Evolutionary conservation across 1,140 invertebrate genomes (phyloP).

Genomic region (Drosophila auraria): DNA sequence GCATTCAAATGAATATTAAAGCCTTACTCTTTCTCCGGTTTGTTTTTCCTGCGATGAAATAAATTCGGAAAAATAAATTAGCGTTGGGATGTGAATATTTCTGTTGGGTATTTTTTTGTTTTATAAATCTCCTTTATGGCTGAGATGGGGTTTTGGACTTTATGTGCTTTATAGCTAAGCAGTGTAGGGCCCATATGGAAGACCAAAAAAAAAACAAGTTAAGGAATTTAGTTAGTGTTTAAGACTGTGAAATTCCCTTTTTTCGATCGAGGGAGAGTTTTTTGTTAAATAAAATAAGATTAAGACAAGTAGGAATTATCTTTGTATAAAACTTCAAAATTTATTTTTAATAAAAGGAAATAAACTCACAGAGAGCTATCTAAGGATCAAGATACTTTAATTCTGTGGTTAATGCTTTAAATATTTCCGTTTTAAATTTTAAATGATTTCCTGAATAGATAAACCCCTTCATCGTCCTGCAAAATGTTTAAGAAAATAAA

Average conservation of each 20-base stretch:
- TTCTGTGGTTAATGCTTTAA: not conserved
- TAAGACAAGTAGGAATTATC: not conserved
- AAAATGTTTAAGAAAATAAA: not conserved
- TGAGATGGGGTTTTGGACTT: conserved; percentile 33
- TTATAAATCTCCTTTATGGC: conserved; percentile 43
- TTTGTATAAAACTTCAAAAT: not conserved
- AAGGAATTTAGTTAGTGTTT: not conserved
- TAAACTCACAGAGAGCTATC: not conserved
- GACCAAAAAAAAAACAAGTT: not conserved
- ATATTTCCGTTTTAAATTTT: not conserved
- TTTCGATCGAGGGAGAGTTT: no score
- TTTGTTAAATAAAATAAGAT: not conserved
- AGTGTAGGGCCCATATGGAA: conserved; percentile 14
- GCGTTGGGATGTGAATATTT: conserved; percentile 6
- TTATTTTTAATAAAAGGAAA: no score
- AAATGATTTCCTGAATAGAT: not conserved
- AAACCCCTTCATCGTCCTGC: not conserved
- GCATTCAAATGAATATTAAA: conserved; percentile 37
- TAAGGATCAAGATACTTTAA: not conserved
- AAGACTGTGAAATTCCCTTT: not conserved
- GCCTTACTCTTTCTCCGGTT: conserved; percentile 19
- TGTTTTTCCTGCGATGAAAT: not conserved
- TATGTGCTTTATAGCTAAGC: conserved; percentile 45
- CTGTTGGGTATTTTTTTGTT: conserved; percentile 3
- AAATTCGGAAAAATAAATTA: conserved; percentile 29